A percentile compares a stretch with the other conserved stretches of the same genome.
phyloP scores from a whole-genome alignment of 2,797 vertebrate species.

The Acrossocheilus fasciatus region DNA sequence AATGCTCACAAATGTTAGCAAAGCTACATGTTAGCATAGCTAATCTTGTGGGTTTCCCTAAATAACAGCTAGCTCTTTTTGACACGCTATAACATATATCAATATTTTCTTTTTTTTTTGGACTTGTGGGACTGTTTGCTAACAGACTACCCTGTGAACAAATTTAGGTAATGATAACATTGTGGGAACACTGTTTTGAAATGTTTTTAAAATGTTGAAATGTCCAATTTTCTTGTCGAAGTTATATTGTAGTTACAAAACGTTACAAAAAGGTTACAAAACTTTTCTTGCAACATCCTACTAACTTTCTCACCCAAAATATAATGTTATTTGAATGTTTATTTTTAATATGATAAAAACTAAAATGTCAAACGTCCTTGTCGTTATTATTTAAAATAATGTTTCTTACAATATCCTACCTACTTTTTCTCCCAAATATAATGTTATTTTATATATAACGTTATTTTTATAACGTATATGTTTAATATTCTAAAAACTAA shows the following conservation, averaged over 20 bases:
- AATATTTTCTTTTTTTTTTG: not conserved
- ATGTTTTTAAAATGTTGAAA: not conserved
- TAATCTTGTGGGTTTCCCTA: not conserved
- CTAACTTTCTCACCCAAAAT: too few species aligned
- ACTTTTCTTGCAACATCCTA: not conserved
- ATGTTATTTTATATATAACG: too few species aligned
- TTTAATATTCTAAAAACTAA: too few species aligned
- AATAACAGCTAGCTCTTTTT: not conserved
- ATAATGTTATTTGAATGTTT: too few species aligned
- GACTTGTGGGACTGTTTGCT: not conserved
- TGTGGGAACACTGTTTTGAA: not conserved
- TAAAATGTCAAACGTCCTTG: too few species aligned
- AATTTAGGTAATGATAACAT: not conserved
- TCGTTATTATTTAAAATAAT: too few species aligned
- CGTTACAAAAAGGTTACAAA: not conserved
- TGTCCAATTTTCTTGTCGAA: not conserved
- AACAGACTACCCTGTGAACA: not conserved
- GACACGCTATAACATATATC: not conserved
- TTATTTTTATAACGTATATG: too few species aligned
- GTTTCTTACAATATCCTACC: too few species aligned
- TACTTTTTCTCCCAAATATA: too few species aligned
- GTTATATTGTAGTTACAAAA: not conserved
- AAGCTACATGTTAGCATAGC: not conserved
- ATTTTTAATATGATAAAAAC: too few species aligned
- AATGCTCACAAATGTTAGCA: not conserved